Evolutionary conservation across 2,113 vertebrate genomes (phyloP).

Genomic region (Sinocyclocheilus anophthalmus): DNA sequence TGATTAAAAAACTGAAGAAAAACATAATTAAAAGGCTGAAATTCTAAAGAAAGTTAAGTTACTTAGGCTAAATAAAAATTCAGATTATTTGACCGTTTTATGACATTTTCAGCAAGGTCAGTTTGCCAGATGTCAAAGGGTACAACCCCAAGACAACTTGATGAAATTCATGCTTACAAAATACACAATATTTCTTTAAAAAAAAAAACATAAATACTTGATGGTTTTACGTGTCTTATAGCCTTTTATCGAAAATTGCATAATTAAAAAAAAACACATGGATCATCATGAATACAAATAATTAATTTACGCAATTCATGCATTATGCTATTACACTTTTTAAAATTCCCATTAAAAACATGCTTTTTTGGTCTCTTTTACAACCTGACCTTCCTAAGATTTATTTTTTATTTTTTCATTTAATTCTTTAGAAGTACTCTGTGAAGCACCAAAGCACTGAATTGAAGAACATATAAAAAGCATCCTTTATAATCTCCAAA

Average conservation of each 20-base stretch:
- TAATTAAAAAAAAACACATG: background rate
- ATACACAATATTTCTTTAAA: too few relatives aligned
- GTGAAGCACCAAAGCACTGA: background rate
- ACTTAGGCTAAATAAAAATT: too few relatives aligned
- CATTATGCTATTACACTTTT: too few relatives aligned
- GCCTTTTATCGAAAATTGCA: background rate
- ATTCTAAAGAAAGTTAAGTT: too few relatives aligned
- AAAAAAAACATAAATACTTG: background rate
- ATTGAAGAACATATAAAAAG: background rate
- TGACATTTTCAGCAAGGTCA: too few relatives aligned
- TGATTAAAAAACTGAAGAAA: too few relatives aligned
- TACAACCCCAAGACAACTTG: background rate
- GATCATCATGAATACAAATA: background rate
- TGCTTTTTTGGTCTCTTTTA: background rate
- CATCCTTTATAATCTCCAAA: slow-evolving; percentile 7
- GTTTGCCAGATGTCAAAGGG: background rate
- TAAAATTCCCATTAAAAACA: too few relatives aligned
- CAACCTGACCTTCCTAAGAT: background rate
- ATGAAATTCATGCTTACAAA: background rate
- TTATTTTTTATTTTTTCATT: background rate
- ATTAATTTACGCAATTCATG: too few relatives aligned
- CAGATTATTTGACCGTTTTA: too few relatives aligned
- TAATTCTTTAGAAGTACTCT: background rate
- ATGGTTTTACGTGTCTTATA: background rate
- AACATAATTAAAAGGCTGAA: too few relatives aligned